Conservation (phyloP, 2,888 invertebrate genomes). For the Trissoscelio sp. region DNA sequence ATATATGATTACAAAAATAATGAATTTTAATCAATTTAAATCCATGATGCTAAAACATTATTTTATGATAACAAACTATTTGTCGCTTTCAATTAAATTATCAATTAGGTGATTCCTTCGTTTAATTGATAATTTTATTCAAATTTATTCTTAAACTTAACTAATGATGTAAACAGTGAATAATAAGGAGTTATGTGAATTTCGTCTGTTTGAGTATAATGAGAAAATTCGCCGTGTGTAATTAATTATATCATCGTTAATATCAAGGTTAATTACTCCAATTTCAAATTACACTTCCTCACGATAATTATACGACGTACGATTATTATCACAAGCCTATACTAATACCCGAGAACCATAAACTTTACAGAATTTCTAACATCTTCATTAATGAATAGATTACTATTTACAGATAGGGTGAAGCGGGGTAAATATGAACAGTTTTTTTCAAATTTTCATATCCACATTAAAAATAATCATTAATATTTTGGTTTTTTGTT, state of each 20-base stretch:
- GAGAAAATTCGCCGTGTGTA: constrained; percentile 20
- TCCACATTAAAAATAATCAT: no score
- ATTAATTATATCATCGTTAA: constrained; percentile 46
- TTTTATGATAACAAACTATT: no score
- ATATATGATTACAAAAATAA: neutral
- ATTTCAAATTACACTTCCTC: constrained; percentile 46
- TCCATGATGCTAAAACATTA: no score
- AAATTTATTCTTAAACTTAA: neutral
- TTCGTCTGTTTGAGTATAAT: neutral
- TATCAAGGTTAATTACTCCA: constrained; percentile 47
- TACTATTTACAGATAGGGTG: constrained; percentile 2
- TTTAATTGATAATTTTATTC: neutral
- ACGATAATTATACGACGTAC: constrained; percentile 14
- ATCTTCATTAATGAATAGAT: constrained; percentile 21
- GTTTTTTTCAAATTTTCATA: no score
- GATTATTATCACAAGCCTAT: constrained; percentile 21
- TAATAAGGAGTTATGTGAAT: constrained; percentile 5
- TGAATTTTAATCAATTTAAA: neutral
- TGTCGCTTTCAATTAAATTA: neutral
- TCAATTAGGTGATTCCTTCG: neutral
- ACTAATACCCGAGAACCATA: neutral
- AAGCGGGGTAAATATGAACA: no score
- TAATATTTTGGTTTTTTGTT: no score
- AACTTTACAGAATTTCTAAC: neutral
- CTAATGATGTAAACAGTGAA: constrained; percentile 7